Evolutionary conservation across 2,888 invertebrate genomes (phyloP), one percentile per base, ranked within the genome.

Genomic region (Panopea generosa): DNA sequence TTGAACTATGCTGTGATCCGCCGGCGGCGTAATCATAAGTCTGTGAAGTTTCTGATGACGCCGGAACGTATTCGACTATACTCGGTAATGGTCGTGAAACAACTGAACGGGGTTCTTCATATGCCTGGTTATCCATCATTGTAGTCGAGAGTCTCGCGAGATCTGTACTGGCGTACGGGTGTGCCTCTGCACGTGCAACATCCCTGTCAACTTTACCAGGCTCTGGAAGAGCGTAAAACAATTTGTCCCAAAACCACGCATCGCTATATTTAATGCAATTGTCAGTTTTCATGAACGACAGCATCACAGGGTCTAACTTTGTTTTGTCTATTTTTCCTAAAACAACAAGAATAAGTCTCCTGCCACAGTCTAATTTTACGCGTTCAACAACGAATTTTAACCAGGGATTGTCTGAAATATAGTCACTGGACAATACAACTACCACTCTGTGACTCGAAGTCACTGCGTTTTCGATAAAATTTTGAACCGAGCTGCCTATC

Each of bases 201-300:
- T 66, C 67, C 29, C 73, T 40, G n/a, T 60, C 74, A 43, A 63
- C 55, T 47, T 40, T 67, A 14, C 70, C 66, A 6, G 77, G 81
- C 20, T 85, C 83, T 6, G 97, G 97, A 89, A 97, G 93, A 78
- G 96, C 96, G 92, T 97, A 97, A 90, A 96, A 95, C 78, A 98
- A 94, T 88, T 97, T 96, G 92, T 98, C 97, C 98, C 98, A 98
- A 94, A 98, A 98, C 92, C 97, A 95, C 87, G 96, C 96, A 92
- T 98, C 97, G 87, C 96, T 96, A 95, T 96, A 97, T 85, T 96
- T 94, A 77, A 98, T 94, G 59, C 96, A 95, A 69, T 96, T 96
- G 87, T 96, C 96, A 63, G 96, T 96, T 92, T 97, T 96, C 84
- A 98, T 94, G 92, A 97, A 97, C 84, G 96, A 94, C 90, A 96